Conservation (phyloP, 2,113 vertebrate species). For the Drymodes brunneopygia region DNA sequence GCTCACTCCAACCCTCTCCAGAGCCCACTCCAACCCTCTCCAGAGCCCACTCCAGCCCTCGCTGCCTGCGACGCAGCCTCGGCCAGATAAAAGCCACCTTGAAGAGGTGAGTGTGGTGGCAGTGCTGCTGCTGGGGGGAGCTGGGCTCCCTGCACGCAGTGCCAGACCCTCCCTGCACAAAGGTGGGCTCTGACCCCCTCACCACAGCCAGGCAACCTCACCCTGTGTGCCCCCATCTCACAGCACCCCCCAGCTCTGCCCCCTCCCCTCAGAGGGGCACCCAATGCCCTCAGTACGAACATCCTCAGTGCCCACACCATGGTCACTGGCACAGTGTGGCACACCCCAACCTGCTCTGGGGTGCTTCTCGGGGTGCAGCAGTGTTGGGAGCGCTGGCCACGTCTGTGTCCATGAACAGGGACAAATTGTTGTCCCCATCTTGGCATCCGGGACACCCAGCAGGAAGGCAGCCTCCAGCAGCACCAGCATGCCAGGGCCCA, state of each 20-base stretch:
- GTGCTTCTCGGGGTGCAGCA: neutral
- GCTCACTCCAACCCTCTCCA: neutral
- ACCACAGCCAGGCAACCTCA: neutral
- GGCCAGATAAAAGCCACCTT: neutral
- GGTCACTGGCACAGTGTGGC: neutral
- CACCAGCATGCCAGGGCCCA: neutral
- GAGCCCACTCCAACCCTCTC: neutral
- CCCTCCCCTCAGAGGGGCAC: rapidly evolving
- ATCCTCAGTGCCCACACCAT: rapidly evolving
- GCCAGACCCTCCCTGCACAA: neutral
- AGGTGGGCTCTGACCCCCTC: neutral
- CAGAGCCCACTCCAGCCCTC: neutral
- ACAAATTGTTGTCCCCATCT: neutral
- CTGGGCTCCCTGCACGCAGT: neutral
- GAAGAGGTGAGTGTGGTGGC: neutral
- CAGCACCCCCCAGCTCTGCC: rapidly evolving
- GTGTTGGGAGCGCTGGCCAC: rapidly evolving
- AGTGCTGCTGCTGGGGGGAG: rapidly evolving
- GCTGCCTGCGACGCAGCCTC: neutral
- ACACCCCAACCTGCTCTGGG: neutral
- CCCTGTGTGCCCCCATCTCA: rapidly evolving
- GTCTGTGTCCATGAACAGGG: rapidly evolving
- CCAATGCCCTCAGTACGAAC: rapidly evolving
- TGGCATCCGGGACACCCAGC: neutral
- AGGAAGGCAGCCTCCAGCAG: neutral